Evolutionary conservation across 1,140 invertebrate species (phyloP).

Genomic region (Ericerus pela): DNA sequence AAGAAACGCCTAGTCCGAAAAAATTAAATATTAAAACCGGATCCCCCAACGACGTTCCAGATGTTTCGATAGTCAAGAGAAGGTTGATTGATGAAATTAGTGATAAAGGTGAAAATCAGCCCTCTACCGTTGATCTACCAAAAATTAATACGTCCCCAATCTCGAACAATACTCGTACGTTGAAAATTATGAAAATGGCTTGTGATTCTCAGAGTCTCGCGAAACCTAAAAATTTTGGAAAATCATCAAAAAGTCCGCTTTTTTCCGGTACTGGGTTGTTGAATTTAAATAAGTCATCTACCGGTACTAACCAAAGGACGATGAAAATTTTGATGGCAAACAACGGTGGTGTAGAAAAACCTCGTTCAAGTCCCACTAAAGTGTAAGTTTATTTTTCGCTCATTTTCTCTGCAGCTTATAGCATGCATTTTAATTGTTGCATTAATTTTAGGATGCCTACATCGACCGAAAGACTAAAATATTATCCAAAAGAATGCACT

Average conservation of each 20-base stretch:
- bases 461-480: background rate
- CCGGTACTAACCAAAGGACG: background rate
- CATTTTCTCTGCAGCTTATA: background rate
- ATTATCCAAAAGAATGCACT: slow-evolving; percentile 3
- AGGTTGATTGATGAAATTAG: background rate
- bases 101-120: too few species aligned
- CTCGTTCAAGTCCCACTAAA: background rate
- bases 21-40: background rate
- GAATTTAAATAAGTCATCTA: background rate
- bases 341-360: background rate
- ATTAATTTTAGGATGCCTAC: background rate
- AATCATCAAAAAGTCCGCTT: background rate
- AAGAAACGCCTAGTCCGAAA: background rate
- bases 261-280: background rate
- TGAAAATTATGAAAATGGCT: background rate
- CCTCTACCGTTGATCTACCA: too few species aligned
- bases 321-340: background rate
- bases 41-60: background rate
- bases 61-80: background rate
- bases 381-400: background rate
- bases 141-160: background rate
- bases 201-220: background rate
- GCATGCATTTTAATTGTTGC: background rate
- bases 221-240: background rate
- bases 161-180: background rate